Evolutionary conservation across 2,113 vertebrate genomes (phyloP), one percentile per base, ranked within the genome.

Genomic region (Macquaria ambigua): DNA sequence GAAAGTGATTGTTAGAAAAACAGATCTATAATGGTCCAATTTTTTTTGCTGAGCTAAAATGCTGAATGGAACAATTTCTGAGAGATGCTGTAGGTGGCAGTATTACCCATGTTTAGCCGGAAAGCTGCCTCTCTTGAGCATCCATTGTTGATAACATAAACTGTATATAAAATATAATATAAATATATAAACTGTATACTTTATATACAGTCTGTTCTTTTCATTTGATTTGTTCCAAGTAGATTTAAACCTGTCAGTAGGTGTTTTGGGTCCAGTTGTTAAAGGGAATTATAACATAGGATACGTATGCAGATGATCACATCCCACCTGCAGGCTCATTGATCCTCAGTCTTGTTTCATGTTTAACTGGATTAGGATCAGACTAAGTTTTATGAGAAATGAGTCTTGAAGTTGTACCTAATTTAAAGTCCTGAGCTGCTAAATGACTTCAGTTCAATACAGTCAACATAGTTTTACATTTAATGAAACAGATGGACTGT

Each of bases 51-150:
- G 43, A 53, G 18, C 23, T 72, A 3, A 68, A 73, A 34, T 55
- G 9, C 12, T 23, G 11, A 50, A 52, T 73, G 2, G 15, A 23
- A 23, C 66, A 43, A 6, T 64, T 15, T 71, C 31, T 61, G 5
- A 21, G 3, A 67, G 8, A 58, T 76, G 15, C 94, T 78, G 43
- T 75, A 91, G 92, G 77, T 90, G 93, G 79, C 87, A 81, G 61
- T 84, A 63, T 74, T 62, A 46, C 31, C 15, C 15, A 28, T 43
- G 8, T 52, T 52, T 50, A 58, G n/a, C 62, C 63, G 37, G 9
- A 25, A 52, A 72, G 23, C 2, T 34, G 25, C 31, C 20, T 39
- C 15, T 64, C 52, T 3, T 37, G 2, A 37, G 23, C 11, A 4
- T 79, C 37, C 8, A 12, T 39, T 58, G 34, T 31, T 31, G 28